Conservation (phyloP, 1,140 invertebrate species). For the Zaprionus capensis region DNA sequence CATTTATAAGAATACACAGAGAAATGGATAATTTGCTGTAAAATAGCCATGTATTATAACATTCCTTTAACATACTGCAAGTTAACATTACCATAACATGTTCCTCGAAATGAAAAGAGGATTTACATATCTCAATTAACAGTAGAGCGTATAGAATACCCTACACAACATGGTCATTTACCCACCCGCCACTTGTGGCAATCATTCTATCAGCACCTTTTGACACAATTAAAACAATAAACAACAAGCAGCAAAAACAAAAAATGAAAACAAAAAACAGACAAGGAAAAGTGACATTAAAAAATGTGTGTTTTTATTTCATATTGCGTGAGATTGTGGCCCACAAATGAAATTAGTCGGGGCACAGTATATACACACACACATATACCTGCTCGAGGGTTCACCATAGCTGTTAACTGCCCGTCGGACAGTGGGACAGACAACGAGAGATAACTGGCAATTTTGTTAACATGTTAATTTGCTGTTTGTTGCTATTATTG, state of each 20-base stretch:
- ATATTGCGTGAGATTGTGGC: slow-evolving; percentile 49
- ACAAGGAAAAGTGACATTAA: slow-evolving; percentile 39
- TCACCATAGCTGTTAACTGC: slow-evolving; percentile 17
- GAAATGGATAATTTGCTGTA: no score
- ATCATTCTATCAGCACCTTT: slow-evolving; percentile 46
- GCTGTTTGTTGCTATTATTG: slow-evolving; percentile 37
- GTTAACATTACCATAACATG: neutral
- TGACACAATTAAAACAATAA: slow-evolving; percentile 67
- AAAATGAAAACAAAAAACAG: neutral
- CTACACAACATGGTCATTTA: neutral
- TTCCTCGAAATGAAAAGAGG: neutral
- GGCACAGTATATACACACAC: neutral
- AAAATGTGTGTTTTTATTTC: slow-evolving; percentile 20
- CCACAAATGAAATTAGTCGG: neutral
- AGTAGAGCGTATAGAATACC: slow-evolving; percentile 1
- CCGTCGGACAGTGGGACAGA: slow-evolving; percentile 36
- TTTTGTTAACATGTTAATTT: slow-evolving; percentile 80
- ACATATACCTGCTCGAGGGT: neutral
- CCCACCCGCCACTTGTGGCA: slow-evolving; percentile 14
- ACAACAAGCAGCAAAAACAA: slow-evolving; percentile 19
- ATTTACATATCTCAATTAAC: neutral
- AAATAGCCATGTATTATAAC: no score
- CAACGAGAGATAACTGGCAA: slow-evolving; percentile 54
- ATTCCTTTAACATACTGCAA: neutral
- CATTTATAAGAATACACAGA: no score